Evolutionary conservation across 2,888 invertebrate species (phyloP), one percentile per base, ranked within the genome.

Genomic region (Enoplolaimus lenunculus): DNA sequence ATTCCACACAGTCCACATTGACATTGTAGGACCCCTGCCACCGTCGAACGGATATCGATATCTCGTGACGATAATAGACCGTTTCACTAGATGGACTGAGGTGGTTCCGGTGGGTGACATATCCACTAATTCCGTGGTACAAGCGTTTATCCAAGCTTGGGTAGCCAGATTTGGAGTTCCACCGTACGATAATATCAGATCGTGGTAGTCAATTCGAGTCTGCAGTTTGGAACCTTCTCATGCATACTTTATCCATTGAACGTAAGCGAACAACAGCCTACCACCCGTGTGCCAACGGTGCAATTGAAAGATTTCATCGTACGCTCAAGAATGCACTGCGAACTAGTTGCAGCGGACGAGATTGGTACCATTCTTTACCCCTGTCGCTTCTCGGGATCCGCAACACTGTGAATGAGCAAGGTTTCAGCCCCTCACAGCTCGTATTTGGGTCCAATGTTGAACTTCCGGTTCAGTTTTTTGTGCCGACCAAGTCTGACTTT

Each of bases 231-330:
- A n/a, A n/a, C n/a, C n/a, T n/a, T n/a, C n/a, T n/a, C n/a, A n/a
- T n/a, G n/a, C n/a, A n/a, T n/a, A n/a, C n/a, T n/a, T n/a, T n/a
- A n/a, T n/a, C n/a, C n/a, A n/a, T n/a, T n/a, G n/a, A n/a, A 29
- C 64, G 31, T n/a, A 31, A n/a, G 34, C 31, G 34, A 13, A 66
- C 67, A 29, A 29, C 67, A 31, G 67, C 67, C 7, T 66, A 66
- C 34, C 67, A 66, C n/a, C 67, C 30, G n/a, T 34, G 34, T 16
- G 26, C n/a, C 21, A 66, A 21, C n/a, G 67, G 67, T 7, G 67
- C 67, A 26, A 34, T 66, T 2, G 67, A 66, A 66, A 66, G 67
- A n/a, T 66, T 66, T 31, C 67, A 66, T 34, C 26, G 67, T 7
- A 66, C 67, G n/a, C 31, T 66, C 2, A 29, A 66, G 34, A n/a